Base-by-base conservation (phyloP, 1,140 invertebrate genomes). In the Lepeophtheirus salmonis region DNA sequence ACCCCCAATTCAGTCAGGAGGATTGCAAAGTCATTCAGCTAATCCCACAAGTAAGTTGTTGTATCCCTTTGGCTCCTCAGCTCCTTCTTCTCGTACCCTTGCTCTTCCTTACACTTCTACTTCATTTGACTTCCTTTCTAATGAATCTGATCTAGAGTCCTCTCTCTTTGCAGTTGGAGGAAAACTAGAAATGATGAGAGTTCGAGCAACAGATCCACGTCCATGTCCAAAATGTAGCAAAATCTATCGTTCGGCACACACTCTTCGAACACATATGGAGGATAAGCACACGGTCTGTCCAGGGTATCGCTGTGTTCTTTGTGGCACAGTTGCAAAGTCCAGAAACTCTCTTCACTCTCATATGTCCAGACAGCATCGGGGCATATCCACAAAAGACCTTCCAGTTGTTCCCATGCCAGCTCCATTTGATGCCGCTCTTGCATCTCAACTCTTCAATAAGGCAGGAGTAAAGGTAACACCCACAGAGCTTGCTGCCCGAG, bases 221-320 rank as follows among this genome's bases (percentile, higher is more conserved):
- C 87, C 87, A 0, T 91, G 87, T 71, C 86, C 86, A 6, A 88
- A 90, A 69, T 90, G 87, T 70, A 86, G 86, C 1, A 91, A 91
- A 73, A 89, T 89, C 68, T 90, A 91, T 70, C 76, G 86, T 21
- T 88, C 85, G 3, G 87, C 87, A 1, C 87, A 89, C 68, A 90
- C 87, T 0, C 74, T 90, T 61, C 77, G 86, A 51, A 90, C 87
- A 2, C 87, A 90, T 72, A 74, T 90, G 60, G 87, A 90, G 70
- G 86, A 90, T 69, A 90, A 90, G 68, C 86, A 90, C 70, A 89
- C 87, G 2, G 80, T 89, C 64, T 91, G 87, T 68, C 86, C 86
- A 1, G 87, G 87, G 23, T 91, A 89, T 67, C 78, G 87, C 17
- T 91, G 87, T 69, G 86, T 89, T 1, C 75, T 90, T 1, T 90